Evolutionary conservation across 2,113 vertebrate genomes (phyloP).

Genomic region (Equus przewalskii): DNA sequence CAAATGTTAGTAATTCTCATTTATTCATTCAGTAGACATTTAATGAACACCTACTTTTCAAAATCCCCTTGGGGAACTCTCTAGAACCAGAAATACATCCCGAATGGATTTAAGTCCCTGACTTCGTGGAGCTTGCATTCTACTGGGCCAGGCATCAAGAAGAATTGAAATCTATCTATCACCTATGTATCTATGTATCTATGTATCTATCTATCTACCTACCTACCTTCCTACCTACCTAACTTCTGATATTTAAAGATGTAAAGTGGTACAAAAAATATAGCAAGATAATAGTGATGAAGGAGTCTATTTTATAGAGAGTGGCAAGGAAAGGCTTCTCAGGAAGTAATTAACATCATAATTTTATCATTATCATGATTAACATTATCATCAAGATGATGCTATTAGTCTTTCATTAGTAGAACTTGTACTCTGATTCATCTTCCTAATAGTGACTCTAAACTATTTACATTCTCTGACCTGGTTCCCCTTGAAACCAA

Average conservation of each 20-base stretch:
- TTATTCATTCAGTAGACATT: background rate
- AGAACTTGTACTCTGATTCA: slow-evolving; percentile 30
- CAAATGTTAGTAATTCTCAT: background rate
- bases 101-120: background rate
- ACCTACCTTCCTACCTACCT: background rate
- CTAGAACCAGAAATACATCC: background rate
- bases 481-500: background rate
- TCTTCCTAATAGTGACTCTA: background rate
- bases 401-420: slow-evolving; percentile 56
- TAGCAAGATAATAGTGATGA: background rate
- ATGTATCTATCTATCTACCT: background rate
- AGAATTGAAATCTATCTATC: background rate
- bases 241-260: background rate
- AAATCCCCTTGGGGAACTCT: background rate
- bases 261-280: background rate
- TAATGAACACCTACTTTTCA: background rate
- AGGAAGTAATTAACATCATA: slow-evolving; percentile 28
- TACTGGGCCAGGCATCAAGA: background rate
- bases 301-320: background rate
- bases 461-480: background rate
- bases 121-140: background rate
- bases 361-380: slow-evolving; percentile 56
- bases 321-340: background rate
- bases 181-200: background rate
- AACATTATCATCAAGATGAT: slow-evolving; percentile 46